Conservation (phyloP, 2,113 vertebrate genomes). For the Amblyopsis rosae region DNA sequence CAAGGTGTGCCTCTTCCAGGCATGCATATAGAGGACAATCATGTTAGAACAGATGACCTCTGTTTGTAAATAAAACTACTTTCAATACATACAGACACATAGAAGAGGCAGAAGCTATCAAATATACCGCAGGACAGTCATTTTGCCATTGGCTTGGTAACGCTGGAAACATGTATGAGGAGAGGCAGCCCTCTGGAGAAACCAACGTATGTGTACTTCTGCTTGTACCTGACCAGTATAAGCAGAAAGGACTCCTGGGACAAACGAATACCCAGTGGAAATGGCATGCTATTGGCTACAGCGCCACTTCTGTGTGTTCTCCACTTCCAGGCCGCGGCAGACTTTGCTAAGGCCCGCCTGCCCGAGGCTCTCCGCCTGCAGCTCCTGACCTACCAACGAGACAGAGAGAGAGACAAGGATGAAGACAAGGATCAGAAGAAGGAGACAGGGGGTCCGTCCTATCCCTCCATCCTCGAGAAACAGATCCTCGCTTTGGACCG, state of each 20-base stretch:
- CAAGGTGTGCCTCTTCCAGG: too few species aligned
- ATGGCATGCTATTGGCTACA: too few species aligned
- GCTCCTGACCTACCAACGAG: constrained; percentile 89
- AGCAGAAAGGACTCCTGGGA: not conserved
- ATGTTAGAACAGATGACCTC: not conserved
- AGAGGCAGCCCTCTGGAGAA: too few species aligned
- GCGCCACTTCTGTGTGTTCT: constrained; percentile 23
- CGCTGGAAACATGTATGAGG: too few species aligned
- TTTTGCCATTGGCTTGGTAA: too few species aligned
- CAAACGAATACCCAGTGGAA: too few species aligned
- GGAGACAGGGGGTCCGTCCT: constrained; percentile 85
- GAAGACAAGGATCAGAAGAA: constrained; percentile 88
- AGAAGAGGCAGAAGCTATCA: not conserved
- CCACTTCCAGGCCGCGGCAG: constrained; percentile 86
- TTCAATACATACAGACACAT: not conserved
- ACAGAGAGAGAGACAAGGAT: constrained; percentile 78
- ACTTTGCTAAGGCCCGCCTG: constrained; percentile 91
- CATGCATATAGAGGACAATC: too few species aligned
- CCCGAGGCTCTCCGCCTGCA: constrained; percentile 90
- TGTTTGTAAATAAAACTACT: not conserved
- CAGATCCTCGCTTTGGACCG: constrained; percentile 91
- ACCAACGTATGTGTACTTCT: not conserved
- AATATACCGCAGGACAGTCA: too few species aligned
- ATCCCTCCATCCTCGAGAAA: constrained; percentile 91
- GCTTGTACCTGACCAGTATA: not conserved